Base-by-base conservation (phyloP, 2,797 vertebrate species). In the Melanitta fusca region DNA sequence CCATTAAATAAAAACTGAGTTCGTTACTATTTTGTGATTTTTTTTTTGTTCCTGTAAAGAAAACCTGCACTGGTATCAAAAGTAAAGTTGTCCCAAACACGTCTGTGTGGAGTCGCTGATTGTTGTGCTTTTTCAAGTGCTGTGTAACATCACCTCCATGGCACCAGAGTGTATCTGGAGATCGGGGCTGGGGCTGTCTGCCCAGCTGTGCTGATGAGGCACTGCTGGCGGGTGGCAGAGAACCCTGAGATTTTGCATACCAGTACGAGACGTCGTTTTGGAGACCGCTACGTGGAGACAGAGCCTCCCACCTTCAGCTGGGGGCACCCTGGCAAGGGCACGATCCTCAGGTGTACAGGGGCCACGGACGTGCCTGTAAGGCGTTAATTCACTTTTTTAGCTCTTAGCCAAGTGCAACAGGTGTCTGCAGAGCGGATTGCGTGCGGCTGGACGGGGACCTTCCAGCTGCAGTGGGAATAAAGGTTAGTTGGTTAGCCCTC, bases 41-140 rank as follows among this genome's bases (percentile, higher is more conserved):
- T 53, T 83, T 41, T 74, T 22, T 57, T 78, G 64, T 93, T 78
- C 79, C 77, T 94, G 86, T 89, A 64, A 70, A 57, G 85, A 89
- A 85, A 96, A 80, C 51, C 80, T 87, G 66, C 20, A 43, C 70
- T 34, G 32, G 80, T 74, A 51, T 60, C 62, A 36, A 84, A 84
- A 93, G 77, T 88, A 93, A 95, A 94, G 71, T 30, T 88, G 79
- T 96, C 89, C 87, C 82, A 75, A 82, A 68, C 0, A 56, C 85
- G 82, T 56, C 18, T 22, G 82, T 85, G 88, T 91, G 93, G 30
- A 27, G 56, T 93, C 8, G 0, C 3, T 96, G 84, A 47, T 87
- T 95, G 62, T 13, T 20, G 58, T 30, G 92, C 56, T 51, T 53
- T 53, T 43, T 16, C 1, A 16, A 0, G 5, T 1, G 39, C 5